Conservation (phyloP, 2,888 invertebrate species). For the Drosophila leonis region DNA sequence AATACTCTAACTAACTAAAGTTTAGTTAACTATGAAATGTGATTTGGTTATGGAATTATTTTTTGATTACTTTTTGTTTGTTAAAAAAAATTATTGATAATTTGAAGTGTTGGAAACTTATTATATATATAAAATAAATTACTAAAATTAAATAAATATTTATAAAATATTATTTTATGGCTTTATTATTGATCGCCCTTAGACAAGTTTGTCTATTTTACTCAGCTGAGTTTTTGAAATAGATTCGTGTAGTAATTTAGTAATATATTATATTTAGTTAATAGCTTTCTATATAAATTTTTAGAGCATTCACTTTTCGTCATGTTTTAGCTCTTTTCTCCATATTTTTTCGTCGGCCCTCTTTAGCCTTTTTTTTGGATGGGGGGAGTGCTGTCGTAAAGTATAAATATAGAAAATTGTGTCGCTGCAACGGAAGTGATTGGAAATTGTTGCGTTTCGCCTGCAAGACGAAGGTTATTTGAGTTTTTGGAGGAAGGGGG, state of each 20-base stretch:
- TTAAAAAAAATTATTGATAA: neutral
- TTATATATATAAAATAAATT: too few relatives aligned
- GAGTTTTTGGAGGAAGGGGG: neutral
- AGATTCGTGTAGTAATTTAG: too few relatives aligned
- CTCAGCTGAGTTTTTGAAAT: too few relatives aligned
- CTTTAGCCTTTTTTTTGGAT: slow-evolving; percentile 5
- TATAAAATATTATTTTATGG: too few relatives aligned
- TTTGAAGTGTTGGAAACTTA: too few relatives aligned
- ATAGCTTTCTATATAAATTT: too few relatives aligned
- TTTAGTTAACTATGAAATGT: neutral
- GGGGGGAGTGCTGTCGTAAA: slow-evolving; percentile 46
- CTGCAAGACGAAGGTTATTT: slow-evolving; percentile 33
- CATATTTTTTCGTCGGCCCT: neutral
- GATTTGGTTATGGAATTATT: neutral
- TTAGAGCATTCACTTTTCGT: neutral
- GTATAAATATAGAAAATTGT: slow-evolving; percentile 76
- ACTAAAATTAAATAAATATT: too few relatives aligned
- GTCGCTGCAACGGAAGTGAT: slow-evolving; percentile 82
- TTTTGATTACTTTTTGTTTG: neutral
- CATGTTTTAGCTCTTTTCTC: neutral
- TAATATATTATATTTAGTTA: too few relatives aligned
- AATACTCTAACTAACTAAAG: slow-evolving; percentile 28
- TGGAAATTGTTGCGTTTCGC: slow-evolving; percentile 79
- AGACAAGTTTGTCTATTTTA: too few relatives aligned
- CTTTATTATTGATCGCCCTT: too few relatives aligned